Base-by-base conservation (phyloP, 2,797 vertebrate genomes). In the Dendrocincla tyrannina region DNA sequence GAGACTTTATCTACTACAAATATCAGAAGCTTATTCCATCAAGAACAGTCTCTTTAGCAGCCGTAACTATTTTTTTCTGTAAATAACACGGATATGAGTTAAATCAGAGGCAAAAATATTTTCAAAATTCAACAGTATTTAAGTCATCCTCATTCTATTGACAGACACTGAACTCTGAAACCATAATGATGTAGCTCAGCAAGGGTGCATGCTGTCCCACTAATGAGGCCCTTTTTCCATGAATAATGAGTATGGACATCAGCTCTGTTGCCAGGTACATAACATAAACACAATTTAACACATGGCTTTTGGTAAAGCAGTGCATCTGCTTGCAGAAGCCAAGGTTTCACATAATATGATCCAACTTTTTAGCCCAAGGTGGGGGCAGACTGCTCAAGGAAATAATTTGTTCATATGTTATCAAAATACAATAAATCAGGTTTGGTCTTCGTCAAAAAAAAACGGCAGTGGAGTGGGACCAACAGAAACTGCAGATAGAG, bases 231-330 rank as follows among this genome's bases (percentile, higher is more conserved):
- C 91, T 97, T 98, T 98, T 98, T 97, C 98, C 97, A 97, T 97
- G 97, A 97, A 98, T 96, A 97, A 97, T 73, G 97, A 97, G 60
- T 66, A 96, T 87, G 96, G 93, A 97, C 96, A 98, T 97, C 96
- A 98, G 95, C 95, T 97, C 97, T 97, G 98, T 98, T 98, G 98
- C 98, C 98, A 98, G 97, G 98, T 98, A 97, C 89, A 97, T 95
- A 97, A 97, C 62, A 96, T 97, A 98, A 98, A 98, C 97, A 98
- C 91, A 97, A 81, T 95, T 97, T 95, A 97, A 98, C 97, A 98
- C 95, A 95, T 87, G 68, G 88, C 74, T 96, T 95, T 97, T 94
- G 95, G 97, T 95, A 96, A 94, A 95, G 95, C 73, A 93, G 92
- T 56, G 89, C 89, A 91, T 97, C 94, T 93, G 95, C 91, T 96